phyloP scores from a whole-genome alignment of 1,140 invertebrate species.

The Pissodes strobi region DNA sequence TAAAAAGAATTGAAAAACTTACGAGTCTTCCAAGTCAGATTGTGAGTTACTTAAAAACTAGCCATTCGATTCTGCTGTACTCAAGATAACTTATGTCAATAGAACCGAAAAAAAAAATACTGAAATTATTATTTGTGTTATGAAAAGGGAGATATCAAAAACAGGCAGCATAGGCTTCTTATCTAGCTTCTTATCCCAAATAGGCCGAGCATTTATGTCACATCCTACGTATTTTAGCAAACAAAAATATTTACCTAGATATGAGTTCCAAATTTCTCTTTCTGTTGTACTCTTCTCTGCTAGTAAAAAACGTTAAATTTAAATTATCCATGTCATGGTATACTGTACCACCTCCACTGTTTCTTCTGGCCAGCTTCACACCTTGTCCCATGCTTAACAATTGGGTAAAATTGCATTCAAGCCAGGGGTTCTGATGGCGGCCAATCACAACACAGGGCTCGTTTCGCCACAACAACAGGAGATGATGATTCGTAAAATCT shows the following conservation, averaged over 20 bases:
- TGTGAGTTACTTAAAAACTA: too few species aligned
- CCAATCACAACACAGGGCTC: constrained; percentile 94
- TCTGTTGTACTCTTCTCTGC: constrained; percentile 76
- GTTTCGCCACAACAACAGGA: constrained; percentile 90
- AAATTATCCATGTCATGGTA: constrained; percentile 95
- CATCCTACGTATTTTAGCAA: too few species aligned
- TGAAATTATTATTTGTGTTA: too few species aligned
- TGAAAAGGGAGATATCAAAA: too few species aligned
- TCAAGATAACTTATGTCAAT: too few species aligned
- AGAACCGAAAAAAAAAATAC: too few species aligned
- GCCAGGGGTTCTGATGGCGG: constrained; percentile 95
- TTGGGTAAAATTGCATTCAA: constrained; percentile 76
- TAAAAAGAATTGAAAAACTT: too few species aligned
- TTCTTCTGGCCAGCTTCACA: constrained; percentile 78
- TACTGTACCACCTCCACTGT: constrained; percentile 96
- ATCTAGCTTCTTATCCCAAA: too few species aligned
- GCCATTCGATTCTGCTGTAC: too few species aligned
- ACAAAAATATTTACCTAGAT: constrained; percentile 56
- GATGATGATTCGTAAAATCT: constrained; percentile 77
- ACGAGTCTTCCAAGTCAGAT: too few species aligned
- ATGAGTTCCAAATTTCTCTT: constrained; percentile 85
- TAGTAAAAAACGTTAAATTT: constrained; percentile 89
- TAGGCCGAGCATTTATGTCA: too few species aligned
- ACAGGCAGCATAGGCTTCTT: too few species aligned
- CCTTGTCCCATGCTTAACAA: constrained; percentile 62